A percentile compares a stretch with the other conserved stretches of the same genome.
These are phyloP conservation scores for Premnoplex brunnescens DNA, from an alignment of 2,797 vertebrate species.

Conservation along the genomic window DNA sequence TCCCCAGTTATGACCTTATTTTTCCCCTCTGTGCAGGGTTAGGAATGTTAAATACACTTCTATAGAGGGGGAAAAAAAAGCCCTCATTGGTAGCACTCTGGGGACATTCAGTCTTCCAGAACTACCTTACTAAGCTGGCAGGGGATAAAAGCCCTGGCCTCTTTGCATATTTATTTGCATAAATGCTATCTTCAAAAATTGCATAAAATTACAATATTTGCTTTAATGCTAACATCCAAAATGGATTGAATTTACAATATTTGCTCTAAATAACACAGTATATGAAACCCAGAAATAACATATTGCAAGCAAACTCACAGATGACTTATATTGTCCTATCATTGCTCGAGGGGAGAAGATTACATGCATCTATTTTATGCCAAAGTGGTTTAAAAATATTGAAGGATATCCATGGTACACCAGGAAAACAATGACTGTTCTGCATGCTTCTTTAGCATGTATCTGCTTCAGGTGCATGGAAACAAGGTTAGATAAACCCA, in stretches of 20 bases:
- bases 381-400: background rate
- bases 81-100: background rate
- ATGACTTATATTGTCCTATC: background rate
- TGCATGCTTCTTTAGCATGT: background rate
- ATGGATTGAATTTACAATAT: background rate
- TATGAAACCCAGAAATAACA: background rate
- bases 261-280: background rate
- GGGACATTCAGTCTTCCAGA: background rate
- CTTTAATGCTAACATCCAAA: background rate
- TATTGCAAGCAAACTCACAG: background rate
- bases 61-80: background rate
- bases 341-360: background rate
- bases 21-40: background rate
- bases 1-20: slow-evolving; percentile 37
- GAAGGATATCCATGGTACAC: background rate
- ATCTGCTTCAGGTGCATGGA: background rate
- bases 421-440: background rate
- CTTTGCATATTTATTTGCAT: slow-evolving; percentile 58
- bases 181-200: background rate
- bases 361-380: background rate
- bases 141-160: background rate
- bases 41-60: slow-evolving; percentile 3
- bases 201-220: background rate
- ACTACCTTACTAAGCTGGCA: background rate
- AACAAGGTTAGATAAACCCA: background rate